Percentiles rank a stretch among this genome's conserved stretches.
Evolutionary conservation across 2,113 vertebrate genomes (phyloP).

Genomic region (Lepidothrix coronata): DNA sequence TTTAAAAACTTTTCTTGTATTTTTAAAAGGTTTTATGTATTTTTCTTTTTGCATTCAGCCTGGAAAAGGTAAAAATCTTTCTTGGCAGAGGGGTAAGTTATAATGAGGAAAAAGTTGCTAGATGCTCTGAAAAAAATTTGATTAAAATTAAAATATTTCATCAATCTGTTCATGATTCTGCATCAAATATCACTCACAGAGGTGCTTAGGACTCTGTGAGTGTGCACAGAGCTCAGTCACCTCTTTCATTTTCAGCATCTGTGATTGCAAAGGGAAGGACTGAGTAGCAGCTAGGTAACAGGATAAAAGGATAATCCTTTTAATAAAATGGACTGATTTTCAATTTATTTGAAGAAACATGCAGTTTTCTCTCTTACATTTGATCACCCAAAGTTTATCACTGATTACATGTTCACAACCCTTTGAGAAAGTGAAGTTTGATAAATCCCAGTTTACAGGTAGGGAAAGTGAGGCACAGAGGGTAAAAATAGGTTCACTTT

Average conservation of each 20-base stretch:
- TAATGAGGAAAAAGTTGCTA: neutral
- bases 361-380: rapidly evolving
- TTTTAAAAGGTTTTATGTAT: neutral
- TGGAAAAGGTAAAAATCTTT: neutral
- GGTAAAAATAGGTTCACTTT: rapidly evolving
- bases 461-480: neutral
- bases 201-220: neutral
- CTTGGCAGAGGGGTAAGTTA: neutral
- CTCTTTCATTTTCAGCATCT: neutral
- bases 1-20: rapidly evolving
- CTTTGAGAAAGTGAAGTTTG: neutral
- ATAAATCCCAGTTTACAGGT: neutral
- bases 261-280: neutral
- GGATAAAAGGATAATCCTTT: neutral
- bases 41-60: neutral
- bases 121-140: neutral
- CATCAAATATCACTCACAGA: neutral
- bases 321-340: neutral
- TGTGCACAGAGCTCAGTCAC: neutral
- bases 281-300: neutral
- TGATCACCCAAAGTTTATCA: neutral
- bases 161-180: neutral
- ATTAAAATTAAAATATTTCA: neutral
- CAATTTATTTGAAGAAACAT: neutral
- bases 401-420: rapidly evolving